Percentiles rank a stretch among this genome's conserved stretches.
Evolutionary conservation across 2,113 vertebrate species (phyloP).

Genomic region (Psammodynastes pulverulentus): DNA sequence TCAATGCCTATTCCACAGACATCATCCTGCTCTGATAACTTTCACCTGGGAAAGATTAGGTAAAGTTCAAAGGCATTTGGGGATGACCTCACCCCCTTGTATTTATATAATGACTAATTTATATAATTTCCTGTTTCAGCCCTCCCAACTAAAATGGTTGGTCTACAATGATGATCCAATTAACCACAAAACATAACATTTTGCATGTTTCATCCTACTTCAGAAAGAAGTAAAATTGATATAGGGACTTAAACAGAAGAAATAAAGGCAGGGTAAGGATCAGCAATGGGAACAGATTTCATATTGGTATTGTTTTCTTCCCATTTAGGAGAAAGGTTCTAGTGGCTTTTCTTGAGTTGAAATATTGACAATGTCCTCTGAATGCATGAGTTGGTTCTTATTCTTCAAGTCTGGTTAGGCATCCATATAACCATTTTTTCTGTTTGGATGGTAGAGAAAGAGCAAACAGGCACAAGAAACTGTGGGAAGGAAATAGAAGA

Average conservation of each 20-base stretch:
- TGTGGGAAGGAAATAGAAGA: background rate
- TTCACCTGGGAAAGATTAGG: background rate
- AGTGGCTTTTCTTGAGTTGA: background rate
- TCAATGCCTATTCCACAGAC: background rate
- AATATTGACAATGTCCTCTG: background rate
- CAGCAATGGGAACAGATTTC: background rate
- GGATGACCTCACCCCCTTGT: background rate
- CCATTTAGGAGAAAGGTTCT: background rate
- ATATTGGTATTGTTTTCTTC: background rate
- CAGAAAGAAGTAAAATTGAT: background rate
- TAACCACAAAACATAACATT: background rate
- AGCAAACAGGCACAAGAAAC: background rate
- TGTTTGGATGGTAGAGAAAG: background rate
- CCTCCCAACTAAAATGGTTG: background rate
- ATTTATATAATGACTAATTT: background rate
- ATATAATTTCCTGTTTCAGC: background rate
- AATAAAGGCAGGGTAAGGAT: background rate
- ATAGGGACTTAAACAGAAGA: background rate
- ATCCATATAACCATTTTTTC: background rate
- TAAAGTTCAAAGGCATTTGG: background rate
- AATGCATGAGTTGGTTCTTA: background rate
- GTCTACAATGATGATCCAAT: background rate
- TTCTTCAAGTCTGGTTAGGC: background rate
- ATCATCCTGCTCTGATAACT: background rate
- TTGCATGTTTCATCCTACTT: background rate